phyloP scores from a whole-genome alignment of 2,888 invertebrate species.

The Meganola albula region DNA sequence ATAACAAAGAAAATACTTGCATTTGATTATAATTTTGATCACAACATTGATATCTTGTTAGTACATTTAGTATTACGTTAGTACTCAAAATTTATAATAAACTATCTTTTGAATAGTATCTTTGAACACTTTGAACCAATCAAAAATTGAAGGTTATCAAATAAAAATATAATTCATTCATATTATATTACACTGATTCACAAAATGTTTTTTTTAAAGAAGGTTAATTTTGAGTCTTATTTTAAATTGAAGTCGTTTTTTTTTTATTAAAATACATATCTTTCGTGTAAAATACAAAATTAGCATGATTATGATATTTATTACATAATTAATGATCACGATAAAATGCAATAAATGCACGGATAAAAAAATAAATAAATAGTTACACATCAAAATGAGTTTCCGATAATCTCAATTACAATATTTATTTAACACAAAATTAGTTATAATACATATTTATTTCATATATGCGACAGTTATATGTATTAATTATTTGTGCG shows the following conservation, averaged over 20 bases:
- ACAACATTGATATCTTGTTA: neutral
- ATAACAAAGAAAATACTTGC: neutral
- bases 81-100: neutral
- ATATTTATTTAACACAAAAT: slow-evolving; percentile 8
- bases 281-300: neutral
- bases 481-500: slow-evolving; percentile 11
- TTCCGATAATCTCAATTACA: slow-evolving; percentile 36
- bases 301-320: neutral
- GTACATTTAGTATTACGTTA: neutral
- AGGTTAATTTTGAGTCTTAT: neutral
- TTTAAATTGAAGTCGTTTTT: neutral
- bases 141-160: neutral
- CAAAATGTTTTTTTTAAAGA: neutral
- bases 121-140: neutral
- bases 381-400: slow-evolving; percentile 32
- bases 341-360: slow-evolving; percentile 20
- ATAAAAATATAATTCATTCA: neutral
- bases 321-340: slow-evolving; percentile 11
- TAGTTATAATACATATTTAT: slow-evolving; percentile 11
- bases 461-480: slow-evolving; percentile 12
- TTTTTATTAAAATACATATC: neutral
- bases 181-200: neutral
- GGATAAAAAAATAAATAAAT: slow-evolving; percentile 19
- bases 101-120: neutral
- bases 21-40: neutral